phyloP scores from a whole-genome alignment of 2,888 invertebrate genomes.

The Odontothrips loti region DNA sequence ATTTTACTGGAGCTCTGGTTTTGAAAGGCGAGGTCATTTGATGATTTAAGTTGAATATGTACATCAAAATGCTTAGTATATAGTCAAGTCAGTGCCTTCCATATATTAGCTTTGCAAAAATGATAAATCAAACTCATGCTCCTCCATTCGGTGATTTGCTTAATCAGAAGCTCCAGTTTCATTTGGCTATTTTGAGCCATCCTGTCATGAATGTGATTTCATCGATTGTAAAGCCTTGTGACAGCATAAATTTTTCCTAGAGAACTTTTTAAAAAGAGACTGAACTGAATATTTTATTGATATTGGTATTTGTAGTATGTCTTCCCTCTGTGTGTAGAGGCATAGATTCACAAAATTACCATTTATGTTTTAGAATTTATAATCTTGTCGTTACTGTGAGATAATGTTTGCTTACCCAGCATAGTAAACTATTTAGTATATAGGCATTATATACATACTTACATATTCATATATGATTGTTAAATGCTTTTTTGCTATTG shows the following conservation, averaged over 20 bases:
- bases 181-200: too few species aligned
- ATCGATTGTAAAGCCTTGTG: too few species aligned
- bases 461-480: background rate
- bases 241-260: background rate
- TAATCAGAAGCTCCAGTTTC: too few species aligned
- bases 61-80: too few species aligned
- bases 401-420: background rate
- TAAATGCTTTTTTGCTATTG: background rate
- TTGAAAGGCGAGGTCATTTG: too few species aligned
- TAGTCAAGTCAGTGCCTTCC: too few species aligned
- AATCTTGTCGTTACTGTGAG: background rate
- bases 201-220: too few species aligned
- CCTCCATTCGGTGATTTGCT: too few species aligned
- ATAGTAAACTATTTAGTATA: background rate
- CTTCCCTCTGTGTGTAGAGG: background rate
- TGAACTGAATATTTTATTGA: background rate
- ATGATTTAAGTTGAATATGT: too few species aligned
- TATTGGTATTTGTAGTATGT: background rate
- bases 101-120: too few species aligned
- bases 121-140: too few species aligned
- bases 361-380: background rate
- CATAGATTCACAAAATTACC: background rate
- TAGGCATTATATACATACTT: background rate
- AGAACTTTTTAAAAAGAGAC: background rate
- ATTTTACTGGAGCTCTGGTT: background rate